Percentiles rank a stretch among this genome's conserved stretches.
These are phyloP conservation scores for Oryzias celebensis DNA, from an alignment of 2,113 vertebrate species.

Conservation along the genomic window DNA sequence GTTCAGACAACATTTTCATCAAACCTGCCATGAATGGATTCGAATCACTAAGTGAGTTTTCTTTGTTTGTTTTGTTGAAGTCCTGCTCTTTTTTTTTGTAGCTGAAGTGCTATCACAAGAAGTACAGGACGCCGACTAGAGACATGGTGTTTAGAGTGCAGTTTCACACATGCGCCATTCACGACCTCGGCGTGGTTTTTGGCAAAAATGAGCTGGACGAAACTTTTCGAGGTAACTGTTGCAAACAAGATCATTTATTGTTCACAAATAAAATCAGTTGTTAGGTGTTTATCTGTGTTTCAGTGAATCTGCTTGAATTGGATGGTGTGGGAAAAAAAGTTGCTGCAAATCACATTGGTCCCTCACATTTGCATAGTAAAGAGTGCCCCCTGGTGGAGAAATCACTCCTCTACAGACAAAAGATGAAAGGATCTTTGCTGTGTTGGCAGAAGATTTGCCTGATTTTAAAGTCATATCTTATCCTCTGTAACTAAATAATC, in stretches of 20 bases:
- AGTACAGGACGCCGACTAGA: constrained; percentile 85
- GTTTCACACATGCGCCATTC: constrained; percentile 97
- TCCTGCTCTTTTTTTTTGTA: constrained; percentile 37
- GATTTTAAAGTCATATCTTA: not conserved
- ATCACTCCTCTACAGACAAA: not conserved
- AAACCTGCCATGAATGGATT: not conserved
- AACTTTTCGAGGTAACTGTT: constrained; percentile 88
- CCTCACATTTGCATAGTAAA: constrained; percentile 14
- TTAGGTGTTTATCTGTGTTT: not conserved
- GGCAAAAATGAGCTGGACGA: constrained; percentile 94
- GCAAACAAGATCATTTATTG: not conserved
- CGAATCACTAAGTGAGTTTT: not conserved
- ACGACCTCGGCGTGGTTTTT: constrained; percentile 90
- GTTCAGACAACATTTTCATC: not conserved
- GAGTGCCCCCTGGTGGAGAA: constrained; percentile 52
- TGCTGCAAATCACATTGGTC: not conserved
- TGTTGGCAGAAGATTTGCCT: too few species aligned
- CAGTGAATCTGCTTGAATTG: not conserved
- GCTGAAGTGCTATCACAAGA: constrained; percentile 97
- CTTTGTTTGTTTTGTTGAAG: not conserved
- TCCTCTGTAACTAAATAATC: not conserved
- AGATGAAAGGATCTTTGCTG: too few species aligned
- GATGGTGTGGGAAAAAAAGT: too few species aligned
- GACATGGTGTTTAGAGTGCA: constrained; percentile 94
- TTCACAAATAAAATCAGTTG: not conserved